These are phyloP conservation scores for Coenonympha arcania DNA, from an alignment of 2,888 invertebrate species.

Conservation along the genomic window DNA sequence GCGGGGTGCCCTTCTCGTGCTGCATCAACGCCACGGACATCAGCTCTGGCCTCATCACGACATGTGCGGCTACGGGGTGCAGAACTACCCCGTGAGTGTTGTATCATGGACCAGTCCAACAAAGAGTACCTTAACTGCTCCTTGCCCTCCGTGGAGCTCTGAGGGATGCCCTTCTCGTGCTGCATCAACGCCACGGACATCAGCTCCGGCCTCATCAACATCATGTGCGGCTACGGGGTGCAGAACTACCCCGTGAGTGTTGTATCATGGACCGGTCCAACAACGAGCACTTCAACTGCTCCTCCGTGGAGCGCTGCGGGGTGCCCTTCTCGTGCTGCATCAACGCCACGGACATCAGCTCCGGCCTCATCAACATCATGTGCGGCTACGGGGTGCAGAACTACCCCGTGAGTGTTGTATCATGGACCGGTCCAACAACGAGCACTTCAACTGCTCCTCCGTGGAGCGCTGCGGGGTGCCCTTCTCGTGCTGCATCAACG, in stretches of 20 bases:
- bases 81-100: slow-evolving; percentile 81
- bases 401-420: slow-evolving; percentile 76
- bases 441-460: slow-evolving; percentile 95
- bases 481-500: slow-evolving; percentile 95
- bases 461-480: slow-evolving; percentile 96
- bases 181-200: slow-evolving; percentile 93
- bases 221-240: slow-evolving; percentile 94
- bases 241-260: slow-evolving; percentile 83
- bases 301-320: slow-evolving; percentile 91
- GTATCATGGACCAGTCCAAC: slow-evolving; percentile 91
- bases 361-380: slow-evolving; percentile 91
- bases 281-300: slow-evolving; percentile 96
- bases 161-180: slow-evolving; percentile 97
- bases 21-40: slow-evolving; percentile 93
- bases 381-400: slow-evolving; percentile 93
- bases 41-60: slow-evolving; percentile 87
- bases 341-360: slow-evolving; percentile 90
- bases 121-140: slow-evolving; percentile 97
- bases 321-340: slow-evolving; percentile 98
- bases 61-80: slow-evolving; percentile 94
- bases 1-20: slow-evolving; percentile 97
- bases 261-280: slow-evolving; percentile 90
- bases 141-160: slow-evolving; percentile 90
- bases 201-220: slow-evolving; percentile 87
- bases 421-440: slow-evolving; percentile 96